These are phyloP conservation scores for Phalera bucephala DNA, from an alignment of 2,888 invertebrate genomes.

Conservation along the genomic window DNA sequence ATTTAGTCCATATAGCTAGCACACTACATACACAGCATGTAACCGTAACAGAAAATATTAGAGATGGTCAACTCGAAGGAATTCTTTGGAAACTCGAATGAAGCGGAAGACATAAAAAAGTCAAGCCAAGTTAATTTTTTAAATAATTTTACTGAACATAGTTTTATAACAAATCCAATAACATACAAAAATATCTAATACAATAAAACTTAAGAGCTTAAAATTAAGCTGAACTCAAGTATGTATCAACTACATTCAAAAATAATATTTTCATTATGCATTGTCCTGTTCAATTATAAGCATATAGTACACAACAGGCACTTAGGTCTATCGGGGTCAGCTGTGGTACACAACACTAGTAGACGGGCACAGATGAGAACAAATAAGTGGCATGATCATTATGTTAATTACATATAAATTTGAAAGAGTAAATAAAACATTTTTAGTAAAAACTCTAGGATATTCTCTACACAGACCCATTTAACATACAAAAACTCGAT, in stretches of 20 bases:
- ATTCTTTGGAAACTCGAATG: constrained; percentile 32
- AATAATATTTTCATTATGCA: constrained; percentile 12
- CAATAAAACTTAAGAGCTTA: constrained; percentile 39
- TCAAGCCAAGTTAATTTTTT: constrained; percentile 19
- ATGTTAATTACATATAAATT: constrained; percentile 41
- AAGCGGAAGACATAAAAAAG: constrained; percentile 30
- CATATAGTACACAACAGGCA: constrained; percentile 52
- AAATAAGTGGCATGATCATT: constrained; percentile 1
- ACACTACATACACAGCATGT: constrained; percentile 38
- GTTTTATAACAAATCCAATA: constrained; percentile 35
- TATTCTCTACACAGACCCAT: constrained; percentile 73
- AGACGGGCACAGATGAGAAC: constrained; percentile 9
- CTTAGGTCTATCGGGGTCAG: constrained; percentile 45
- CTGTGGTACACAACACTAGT: constrained; percentile 16
- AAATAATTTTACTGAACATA: constrained; percentile 28
- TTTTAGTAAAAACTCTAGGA: constrained; percentile 74
- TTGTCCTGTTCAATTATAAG: constrained; percentile 20
- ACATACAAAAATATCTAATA: constrained; percentile 39
- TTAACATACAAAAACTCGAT: constrained; percentile 68
- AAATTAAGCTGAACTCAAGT: constrained; percentile 29
- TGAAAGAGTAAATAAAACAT: constrained; percentile 72
- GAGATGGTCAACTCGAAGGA: constrained; percentile 12
- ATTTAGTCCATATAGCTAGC: constrained; percentile 33
- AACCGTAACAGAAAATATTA: constrained; percentile 19
- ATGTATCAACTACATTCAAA: constrained; percentile 16